A percentile compares a stretch with the other conserved stretches of the same genome.
These are phyloP conservation scores for Manis crassicaudata DNA, from an alignment of 2,797 vertebrate genomes.

Conservation along the genomic window DNA sequence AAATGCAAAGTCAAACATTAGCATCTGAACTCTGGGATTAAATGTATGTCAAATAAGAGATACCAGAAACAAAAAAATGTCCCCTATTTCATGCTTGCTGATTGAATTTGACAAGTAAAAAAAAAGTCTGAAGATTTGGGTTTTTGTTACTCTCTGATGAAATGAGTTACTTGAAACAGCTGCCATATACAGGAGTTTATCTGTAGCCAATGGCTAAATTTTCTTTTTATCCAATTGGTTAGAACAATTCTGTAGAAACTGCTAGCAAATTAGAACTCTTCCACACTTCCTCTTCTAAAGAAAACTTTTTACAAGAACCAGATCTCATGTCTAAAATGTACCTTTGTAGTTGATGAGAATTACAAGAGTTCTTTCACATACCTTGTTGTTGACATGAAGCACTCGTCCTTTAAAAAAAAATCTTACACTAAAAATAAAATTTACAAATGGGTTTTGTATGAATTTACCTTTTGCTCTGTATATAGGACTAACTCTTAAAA, in stretches of 20 bases:
- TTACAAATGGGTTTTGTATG: neutral
- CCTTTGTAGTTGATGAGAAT: neutral
- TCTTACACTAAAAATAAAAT: constrained; percentile 9
- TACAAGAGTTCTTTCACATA: neutral
- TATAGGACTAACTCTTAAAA: neutral
- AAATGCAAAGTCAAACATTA: neutral
- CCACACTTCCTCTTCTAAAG: neutral
- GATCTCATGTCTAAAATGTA: neutral
- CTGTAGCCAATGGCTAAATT: neutral
- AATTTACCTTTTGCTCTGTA: neutral
- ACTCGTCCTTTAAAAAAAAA: neutral
- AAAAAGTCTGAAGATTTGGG: neutral
- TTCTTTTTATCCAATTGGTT: neutral
- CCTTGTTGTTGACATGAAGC: neutral
- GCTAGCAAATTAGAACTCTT: neutral
- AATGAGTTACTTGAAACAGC: neutral
- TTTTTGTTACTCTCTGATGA: neutral
- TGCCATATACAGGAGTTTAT: neutral
- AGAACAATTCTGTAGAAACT: neutral
- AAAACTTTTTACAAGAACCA: neutral
- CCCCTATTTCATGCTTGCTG: neutral
- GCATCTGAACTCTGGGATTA: neutral
- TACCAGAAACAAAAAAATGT: neutral
- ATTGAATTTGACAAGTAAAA: constrained; percentile 16
- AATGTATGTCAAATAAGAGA: neutral